Evolutionary conservation across 35 echinoderm and acorn worm genomes (phyloP), one percentile per base, ranked within the genome.

Genomic region (Apostichopus parvimensis): DNA sequence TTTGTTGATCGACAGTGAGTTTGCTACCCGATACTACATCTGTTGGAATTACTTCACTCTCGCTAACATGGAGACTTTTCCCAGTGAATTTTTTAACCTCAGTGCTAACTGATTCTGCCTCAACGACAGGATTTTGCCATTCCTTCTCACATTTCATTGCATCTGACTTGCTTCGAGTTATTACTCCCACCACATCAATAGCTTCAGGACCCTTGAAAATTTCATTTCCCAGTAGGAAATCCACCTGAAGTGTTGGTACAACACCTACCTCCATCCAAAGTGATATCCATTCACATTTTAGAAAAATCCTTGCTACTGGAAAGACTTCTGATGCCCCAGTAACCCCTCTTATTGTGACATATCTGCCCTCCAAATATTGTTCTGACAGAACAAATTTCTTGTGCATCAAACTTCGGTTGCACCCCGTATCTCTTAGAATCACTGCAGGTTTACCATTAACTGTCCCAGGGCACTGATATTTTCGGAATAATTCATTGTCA

Each of bases 141-240:
- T 79, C 78, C 11, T 79, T 1, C 78, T 79, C 11, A 11, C 23
- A 52, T 5, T 52, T 79, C 4, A 25, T 25, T 22, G 78, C 78
- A 79, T 28, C 34, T 79, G 78, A 5, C 34, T 79, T 34, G 52
- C n/a, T 79, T 6, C 8, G 25, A 79, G 17, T 23, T 79, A 79
- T 79, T 78, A 28, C 76, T 78, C 76, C 76, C 76, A 78, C 76
- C 25, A 78, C 76, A 78, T 78, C 76, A 79, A 12, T 26, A 7
- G 21, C 25, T 6, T 34, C 23, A 6, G 8, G 52, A 11, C n/a
- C 52, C 25, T 11, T 0, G 34, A 79, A 79, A 79, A 79, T 79
- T 25, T 79, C 78, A 79, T 26, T 79, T 34, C 78, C 78, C 18
- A 79, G 18, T 5, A 79, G 78, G 23, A 79, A 79, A 52, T 79